Conservation (phyloP, 23 tunicate species). For the Styela plicata region DNA sequence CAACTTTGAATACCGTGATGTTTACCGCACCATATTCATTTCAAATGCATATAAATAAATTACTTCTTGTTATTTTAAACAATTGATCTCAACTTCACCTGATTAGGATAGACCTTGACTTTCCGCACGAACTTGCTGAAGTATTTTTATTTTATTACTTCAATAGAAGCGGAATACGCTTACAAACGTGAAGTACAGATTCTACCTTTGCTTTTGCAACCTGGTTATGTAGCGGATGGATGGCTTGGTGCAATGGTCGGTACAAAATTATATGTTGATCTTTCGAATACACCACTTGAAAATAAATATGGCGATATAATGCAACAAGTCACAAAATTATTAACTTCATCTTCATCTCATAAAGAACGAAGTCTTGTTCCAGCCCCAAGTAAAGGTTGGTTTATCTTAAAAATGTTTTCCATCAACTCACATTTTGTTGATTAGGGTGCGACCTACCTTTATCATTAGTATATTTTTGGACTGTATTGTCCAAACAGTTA, state of each 20-base stretch:
- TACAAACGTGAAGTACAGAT: slow-evolving; percentile 9
- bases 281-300: not conserved
- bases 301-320: slow-evolving; percentile 7
- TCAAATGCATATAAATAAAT: no score
- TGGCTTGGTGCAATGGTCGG: slow-evolving; percentile 35
- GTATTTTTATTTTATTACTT: not conserved
- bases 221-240: slow-evolving; percentile 19
- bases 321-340: not conserved
- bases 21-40: no score
- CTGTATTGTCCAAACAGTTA: no score
- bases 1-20: no score
- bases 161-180: slow-evolving; percentile 31
- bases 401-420: no score
- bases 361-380: not conserved
- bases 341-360: not conserved
- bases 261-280: slow-evolving; percentile 23
- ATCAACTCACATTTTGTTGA: no score
- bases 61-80: no score
- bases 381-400: not conserved
- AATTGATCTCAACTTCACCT: no score
- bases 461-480: no score
- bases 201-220: slow-evolving; percentile 15
- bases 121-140: no score
- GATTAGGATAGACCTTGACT: no score
- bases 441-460: no score